phyloP scores from a whole-genome alignment of 2,888 invertebrate species.

The Himalopsyche tibetana region DNA sequence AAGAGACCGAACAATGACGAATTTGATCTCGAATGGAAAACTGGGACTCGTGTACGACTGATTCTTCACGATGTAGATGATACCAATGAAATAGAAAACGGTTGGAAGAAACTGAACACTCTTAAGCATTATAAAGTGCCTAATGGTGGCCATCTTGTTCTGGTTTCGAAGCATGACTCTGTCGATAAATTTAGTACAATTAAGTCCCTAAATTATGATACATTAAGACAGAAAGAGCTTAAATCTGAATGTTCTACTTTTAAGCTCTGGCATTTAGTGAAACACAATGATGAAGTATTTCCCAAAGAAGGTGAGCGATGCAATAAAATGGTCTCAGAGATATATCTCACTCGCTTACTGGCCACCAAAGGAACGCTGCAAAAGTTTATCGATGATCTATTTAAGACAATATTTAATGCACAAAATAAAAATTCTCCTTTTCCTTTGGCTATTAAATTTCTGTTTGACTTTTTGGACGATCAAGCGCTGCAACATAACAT shows the following conservation, averaged over 20 bases:
- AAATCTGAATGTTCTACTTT: conserved; percentile 95
- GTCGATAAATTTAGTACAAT: conserved; percentile 96
- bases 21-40: conserved; percentile 98
- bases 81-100: conserved; percentile 96
- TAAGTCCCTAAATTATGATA: conserved; percentile 92
- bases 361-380: conserved; percentile 97
- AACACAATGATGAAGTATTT: conserved; percentile 94
- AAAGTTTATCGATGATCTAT: conserved; percentile 97
- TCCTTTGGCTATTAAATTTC: conserved; percentile 99
- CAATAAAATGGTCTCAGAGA: conserved; percentile 99
- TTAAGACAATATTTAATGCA: conserved; percentile 99
- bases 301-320: conserved; percentile 96
- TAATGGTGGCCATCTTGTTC: conserved; percentile 94
- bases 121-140: conserved; percentile 97
- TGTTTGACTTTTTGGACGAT: conserved; percentile 99
- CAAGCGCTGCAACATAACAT: conserved; percentile 97
- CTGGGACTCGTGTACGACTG: conserved; percentile 93
- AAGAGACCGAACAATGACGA: conserved; percentile 97
- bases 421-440: conserved; percentile 96
- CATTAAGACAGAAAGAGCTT: conserved; percentile 93
- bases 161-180: conserved; percentile 96
- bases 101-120: conserved; percentile 98
- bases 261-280: conserved; percentile 94
- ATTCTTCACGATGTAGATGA: conserved; percentile 98
- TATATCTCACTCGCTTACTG: conserved; percentile 96